Conservation (phyloP, 2,113 vertebrate species). For the Grus americana region DNA sequence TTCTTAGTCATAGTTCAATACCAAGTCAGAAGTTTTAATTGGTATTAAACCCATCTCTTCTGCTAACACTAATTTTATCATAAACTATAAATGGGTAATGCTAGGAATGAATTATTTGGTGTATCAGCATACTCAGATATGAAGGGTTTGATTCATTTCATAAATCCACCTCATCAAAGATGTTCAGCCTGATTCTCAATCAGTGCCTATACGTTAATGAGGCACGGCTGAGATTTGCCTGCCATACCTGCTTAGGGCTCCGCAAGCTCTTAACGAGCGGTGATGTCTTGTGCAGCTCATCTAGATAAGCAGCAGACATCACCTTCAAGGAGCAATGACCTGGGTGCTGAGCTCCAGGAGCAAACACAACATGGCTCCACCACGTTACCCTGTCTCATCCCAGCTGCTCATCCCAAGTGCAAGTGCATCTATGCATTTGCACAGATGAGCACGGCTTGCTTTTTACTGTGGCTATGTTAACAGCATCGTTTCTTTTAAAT, state of each 20-base stretch:
- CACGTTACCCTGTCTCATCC: neutral
- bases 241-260: neutral
- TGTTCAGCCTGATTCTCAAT: neutral
- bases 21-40: neutral
- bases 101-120: neutral
- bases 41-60: neutral
- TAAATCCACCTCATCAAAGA: constrained; percentile 3
- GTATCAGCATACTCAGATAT: neutral
- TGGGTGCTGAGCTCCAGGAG: neutral
- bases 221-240: neutral
- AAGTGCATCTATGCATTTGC: too few relatives aligned
- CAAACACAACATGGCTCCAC: neutral
- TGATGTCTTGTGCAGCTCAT: neutral
- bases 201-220: neutral
- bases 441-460: neutral
- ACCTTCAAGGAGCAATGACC: neutral
- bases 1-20: neutral
- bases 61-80: neutral
- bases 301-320: neutral
- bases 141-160: constrained; percentile 7
- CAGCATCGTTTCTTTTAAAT: neutral
- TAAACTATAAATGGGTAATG: neutral
- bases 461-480: neutral
- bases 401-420: neutral
- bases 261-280: fast-evolving